Evolutionary conservation across 2,888 invertebrate species (phyloP), one percentile per base, ranked within the genome.

Genomic region (Pristionchus japonicus): DNA sequence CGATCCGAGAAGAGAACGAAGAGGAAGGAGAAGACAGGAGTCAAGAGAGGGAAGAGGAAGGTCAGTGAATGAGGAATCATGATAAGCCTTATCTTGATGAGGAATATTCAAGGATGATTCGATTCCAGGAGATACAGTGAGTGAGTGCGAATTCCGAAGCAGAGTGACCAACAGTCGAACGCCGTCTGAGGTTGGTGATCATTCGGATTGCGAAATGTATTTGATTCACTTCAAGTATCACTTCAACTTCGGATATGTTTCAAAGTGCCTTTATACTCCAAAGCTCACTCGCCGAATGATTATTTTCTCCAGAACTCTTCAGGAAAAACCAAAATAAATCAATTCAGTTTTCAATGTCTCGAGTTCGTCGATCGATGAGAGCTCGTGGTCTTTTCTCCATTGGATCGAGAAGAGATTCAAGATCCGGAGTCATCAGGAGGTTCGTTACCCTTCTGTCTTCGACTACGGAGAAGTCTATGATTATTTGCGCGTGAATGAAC

Each of bases 281-380:
- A n/a, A n/a, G n/a, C n/a, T n/a, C n/a, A n/a, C n/a, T n/a, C n/a
- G n/a, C n/a, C n/a, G n/a, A n/a, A n/a, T n/a, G n/a, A n/a, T n/a
- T n/a, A n/a, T n/a, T n/a, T n/a, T n/a, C n/a, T n/a, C n/a, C n/a
- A n/a, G n/a, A n/a, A n/a, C n/a, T n/a, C n/a, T n/a, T 1, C 20
- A 17, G 23, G 7, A 49, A 1, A 52, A 52, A 52, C 20, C 49
- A 52, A 17, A 52, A 49, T 49, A 80, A 31, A 74, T 89, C 40
- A 0, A 20, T 61, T 86, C 88, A 91, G 91, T 88, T 90, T 49
- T 91, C 91, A 17, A 57, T 90, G 85, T 89, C 89, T 31, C 89
- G 90, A 80, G 89, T 91, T n/a, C 89, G 91, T 74, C 88, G 89
- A 57, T 91, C 91, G n/a, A 83, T 88, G 84, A 57, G 88, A 20